Evolutionary conservation across 2,113 vertebrate genomes (phyloP), one percentile per base, ranked within the genome.

Genomic region (Lepisosteus osseus): DNA sequence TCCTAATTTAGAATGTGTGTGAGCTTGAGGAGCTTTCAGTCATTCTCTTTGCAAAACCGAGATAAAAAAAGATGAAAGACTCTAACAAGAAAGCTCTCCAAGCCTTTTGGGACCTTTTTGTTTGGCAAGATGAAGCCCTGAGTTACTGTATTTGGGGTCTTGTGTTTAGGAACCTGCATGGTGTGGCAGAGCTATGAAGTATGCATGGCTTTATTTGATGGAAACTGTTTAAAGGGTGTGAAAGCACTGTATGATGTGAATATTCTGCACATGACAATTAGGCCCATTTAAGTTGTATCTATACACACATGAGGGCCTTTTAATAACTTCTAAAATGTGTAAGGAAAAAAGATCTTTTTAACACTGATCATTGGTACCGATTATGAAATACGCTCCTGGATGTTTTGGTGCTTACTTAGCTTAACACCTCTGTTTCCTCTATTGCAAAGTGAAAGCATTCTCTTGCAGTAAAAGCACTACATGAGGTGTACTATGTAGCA

Each of bases 161-260:
- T 29, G 29, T 29, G 29, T 29, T 29, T 29, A 29, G 29, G 29
- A 29, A 29, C 57, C 57, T n/a, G 57, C 57, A 59, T 59, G 57
- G 57, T 13, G 6, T 42, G 5, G 14, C 11, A 42, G 14, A 40
- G 55, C 29, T 14, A 13, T n/a, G 29, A 45, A n/a, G 44, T 43
- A 44, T 61, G 55, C 51, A 51, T 75, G 69, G 74, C 74, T 75
- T 67, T 70, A 55, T 75, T 71, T 67, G 69, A 75, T 71, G 68
- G 74, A 75, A 61, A 75, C 69, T 68, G 69, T 15, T 59, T 41
- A 45, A 41, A 12, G 51, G 40, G 5, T 40, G 11, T 4, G 14
- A 59, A 59, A 15, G n/a, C 56, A 59, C n/a, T 14, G 9, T 59
- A 2, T 59, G n/a, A 59, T n/a, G 14, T 13, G 9, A 51, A 1